Conservation (phyloP, 2,113 vertebrate species). For the Brachyhypopomus gauderio region DNA sequence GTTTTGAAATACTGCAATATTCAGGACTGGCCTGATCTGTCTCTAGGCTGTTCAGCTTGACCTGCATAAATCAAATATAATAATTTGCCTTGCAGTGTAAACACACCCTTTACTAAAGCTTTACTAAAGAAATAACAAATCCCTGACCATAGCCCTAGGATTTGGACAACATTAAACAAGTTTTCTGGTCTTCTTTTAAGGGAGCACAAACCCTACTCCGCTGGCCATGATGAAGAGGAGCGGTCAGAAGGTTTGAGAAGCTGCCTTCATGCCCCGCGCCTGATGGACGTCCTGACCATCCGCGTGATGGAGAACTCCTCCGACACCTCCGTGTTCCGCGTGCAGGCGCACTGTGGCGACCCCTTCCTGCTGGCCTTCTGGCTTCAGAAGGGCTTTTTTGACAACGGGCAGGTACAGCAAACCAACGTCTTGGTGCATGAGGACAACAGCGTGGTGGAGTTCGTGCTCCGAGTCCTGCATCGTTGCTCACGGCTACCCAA, state of each 20-base stretch:
- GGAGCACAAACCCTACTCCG: no score
- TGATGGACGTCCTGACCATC: slow-evolving; percentile 54
- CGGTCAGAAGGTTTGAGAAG: no score
- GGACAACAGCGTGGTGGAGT: slow-evolving; percentile 47
- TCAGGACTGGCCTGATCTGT: neutral
- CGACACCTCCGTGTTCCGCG: slow-evolving; percentile 51
- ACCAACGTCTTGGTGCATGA: slow-evolving; percentile 44
- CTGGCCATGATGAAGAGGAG: no score
- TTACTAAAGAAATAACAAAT: no score
- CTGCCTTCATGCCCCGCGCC: no score
- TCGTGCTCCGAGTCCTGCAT: slow-evolving; percentile 58
- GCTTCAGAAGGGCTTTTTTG: slow-evolving; percentile 54
- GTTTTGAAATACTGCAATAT: neutral
- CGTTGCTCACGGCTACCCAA: slow-evolving; percentile 57
- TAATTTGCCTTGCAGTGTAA: no score
- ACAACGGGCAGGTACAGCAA: slow-evolving; percentile 63
- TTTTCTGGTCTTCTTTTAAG: no score
- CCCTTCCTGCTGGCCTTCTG: slow-evolving; percentile 54
- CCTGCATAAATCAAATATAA: no score
- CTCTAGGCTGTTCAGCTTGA: no score
- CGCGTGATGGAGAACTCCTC: slow-evolving; percentile 47
- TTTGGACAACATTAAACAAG: no score
- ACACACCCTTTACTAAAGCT: no score
- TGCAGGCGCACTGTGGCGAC: slow-evolving; percentile 52
- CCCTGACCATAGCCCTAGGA: no score